Evolutionary conservation across 2,888 invertebrate species (phyloP).

Genomic region (Campopleginae sp.): DNA sequence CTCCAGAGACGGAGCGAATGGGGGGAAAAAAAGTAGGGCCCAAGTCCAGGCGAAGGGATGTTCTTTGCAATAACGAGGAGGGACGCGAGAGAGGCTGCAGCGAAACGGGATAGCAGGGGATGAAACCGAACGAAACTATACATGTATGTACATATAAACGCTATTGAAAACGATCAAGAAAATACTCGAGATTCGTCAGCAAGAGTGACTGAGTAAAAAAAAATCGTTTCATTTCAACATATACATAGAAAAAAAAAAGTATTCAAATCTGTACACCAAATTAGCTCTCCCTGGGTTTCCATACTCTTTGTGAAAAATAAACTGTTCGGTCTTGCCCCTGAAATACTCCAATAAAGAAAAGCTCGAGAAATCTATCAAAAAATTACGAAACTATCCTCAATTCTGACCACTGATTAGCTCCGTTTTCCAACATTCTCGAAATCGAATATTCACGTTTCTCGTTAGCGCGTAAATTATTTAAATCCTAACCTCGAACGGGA

Average conservation of each 20-base stretch:
- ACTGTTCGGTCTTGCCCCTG: no score
- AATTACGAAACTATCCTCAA: no score
- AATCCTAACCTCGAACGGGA: no score
- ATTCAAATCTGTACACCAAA: not conserved
- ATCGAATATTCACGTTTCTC: no score
- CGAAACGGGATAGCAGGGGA: constrained; percentile 40
- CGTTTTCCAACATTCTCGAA: no score
- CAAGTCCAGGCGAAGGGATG: constrained; percentile 47
- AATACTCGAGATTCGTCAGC: constrained; percentile 7
- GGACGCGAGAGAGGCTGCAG: constrained; percentile 40
- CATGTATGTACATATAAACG: not conserved
- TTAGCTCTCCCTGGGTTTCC: not conserved
- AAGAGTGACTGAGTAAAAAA: constrained; percentile 12
- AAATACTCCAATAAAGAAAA: no score
- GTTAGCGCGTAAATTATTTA: no score
- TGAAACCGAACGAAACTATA: constrained; percentile 29
- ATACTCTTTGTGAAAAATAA: no score
- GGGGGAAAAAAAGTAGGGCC: constrained; percentile 14
- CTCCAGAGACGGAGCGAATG: constrained; percentile 46
- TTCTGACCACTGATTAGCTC: no score
- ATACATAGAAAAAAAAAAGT: not conserved
- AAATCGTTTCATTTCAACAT: not conserved
- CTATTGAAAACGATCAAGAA: constrained; percentile 5
- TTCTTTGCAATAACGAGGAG: constrained; percentile 57
- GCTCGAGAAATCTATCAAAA: no score